Percentiles rank a stretch among this genome's conserved stretches.
phyloP scores from a whole-genome alignment of 1,140 invertebrate species.

The Aphidius ervi region DNA sequence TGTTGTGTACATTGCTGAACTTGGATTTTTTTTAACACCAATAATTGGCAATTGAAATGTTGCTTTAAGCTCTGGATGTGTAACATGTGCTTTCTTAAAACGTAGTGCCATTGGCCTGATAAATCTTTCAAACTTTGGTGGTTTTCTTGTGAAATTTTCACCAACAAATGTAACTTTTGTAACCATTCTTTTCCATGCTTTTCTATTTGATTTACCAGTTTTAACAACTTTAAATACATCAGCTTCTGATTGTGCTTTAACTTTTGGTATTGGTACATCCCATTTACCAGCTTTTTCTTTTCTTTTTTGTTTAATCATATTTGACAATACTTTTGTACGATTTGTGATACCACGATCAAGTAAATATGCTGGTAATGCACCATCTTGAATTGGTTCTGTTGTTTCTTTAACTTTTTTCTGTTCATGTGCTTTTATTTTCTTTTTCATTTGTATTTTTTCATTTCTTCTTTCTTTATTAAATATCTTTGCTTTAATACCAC shows the following conservation, averaged over 20 bases:
- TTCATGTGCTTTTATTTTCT: constrained; percentile 91
- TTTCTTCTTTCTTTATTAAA: constrained; percentile 94
- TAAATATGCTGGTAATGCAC: constrained; percentile 92
- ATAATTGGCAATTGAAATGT: constrained; percentile 99
- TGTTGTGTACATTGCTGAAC: constrained; percentile 93
- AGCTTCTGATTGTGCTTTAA: constrained; percentile 92
- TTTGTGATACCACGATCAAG: constrained; percentile 94
- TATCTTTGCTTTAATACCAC: constrained; percentile 96
- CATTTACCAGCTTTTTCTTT: constrained; percentile 99
- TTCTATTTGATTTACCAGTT: constrained; percentile 91
- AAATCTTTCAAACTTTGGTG: constrained; percentile 99
- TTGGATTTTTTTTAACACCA: constrained; percentile 99
- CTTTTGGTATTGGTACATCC: constrained; percentile 99
- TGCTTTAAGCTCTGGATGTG: constrained; percentile 98
- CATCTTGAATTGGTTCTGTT: constrained; percentile 77
- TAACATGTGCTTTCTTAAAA: constrained; percentile 97
- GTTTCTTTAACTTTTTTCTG: constrained; percentile 86
- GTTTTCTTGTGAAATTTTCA: constrained; percentile 97
- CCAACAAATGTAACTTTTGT: constrained; percentile 98
- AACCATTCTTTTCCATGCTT: constrained; percentile 99
- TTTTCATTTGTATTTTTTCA: constrained; percentile 99
- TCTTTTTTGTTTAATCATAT: constrained; percentile 99
- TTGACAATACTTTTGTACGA: constrained; percentile 92
- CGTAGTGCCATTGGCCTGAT: constrained; percentile 96
- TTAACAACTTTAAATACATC: constrained; percentile 96